phyloP scores from a whole-genome alignment of 1,140 invertebrate genomes.

The Ooceraea biroi region DNA sequence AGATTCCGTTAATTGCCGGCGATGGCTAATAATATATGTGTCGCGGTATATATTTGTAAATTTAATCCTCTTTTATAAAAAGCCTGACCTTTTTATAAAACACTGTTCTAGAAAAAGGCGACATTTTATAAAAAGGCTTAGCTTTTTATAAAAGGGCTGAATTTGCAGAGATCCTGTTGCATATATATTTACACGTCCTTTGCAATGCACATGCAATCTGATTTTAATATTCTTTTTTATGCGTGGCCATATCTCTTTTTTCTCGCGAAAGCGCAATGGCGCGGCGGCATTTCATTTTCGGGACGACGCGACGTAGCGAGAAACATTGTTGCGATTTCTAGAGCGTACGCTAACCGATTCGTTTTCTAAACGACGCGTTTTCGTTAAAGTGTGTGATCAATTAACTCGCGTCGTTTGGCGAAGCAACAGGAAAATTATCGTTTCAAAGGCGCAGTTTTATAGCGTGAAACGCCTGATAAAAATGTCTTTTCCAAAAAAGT shows the following conservation, averaged over 20 bases:
- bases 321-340: conserved; percentile 25
- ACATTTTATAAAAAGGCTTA: too few relatives aligned
- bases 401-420: conserved; percentile 37
- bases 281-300: conserved; percentile 52
- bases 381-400: conserved; percentile 14
- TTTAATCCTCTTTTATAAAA: too few relatives aligned
- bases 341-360: conserved; percentile 22
- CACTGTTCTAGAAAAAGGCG: too few relatives aligned
- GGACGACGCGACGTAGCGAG: conserved; percentile 22
- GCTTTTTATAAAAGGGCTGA: too few relatives aligned
- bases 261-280: background rate
- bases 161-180: too few relatives aligned
- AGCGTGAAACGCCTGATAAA: too few relatives aligned
- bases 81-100: too few relatives aligned
- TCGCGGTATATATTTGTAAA: too few relatives aligned
- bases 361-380: background rate
- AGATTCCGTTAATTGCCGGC: background rate
- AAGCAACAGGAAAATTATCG: background rate
- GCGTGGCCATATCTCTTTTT: background rate
- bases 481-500: background rate
- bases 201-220: background rate
- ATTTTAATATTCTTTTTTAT: background rate
- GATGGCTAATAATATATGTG: background rate
- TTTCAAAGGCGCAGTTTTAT: background rate
- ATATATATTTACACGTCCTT: background rate